Evolutionary conservation across 1,140 invertebrate species (phyloP), one percentile per base, ranked within the genome.

Genomic region (Pygmarrhopalites habei): DNA sequence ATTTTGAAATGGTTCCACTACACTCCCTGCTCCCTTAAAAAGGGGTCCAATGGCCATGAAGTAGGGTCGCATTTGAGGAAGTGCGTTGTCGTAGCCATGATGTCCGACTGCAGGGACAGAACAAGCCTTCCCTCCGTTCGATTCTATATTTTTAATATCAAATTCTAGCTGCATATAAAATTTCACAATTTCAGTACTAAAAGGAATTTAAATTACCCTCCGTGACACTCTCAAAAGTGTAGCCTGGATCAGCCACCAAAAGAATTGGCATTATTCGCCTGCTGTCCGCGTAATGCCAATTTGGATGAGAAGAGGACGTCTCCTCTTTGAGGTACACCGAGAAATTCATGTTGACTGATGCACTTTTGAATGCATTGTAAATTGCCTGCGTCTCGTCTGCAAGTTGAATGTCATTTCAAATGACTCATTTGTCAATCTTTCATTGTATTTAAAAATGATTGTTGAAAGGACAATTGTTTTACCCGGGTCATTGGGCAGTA

Each of bases 41-140:
- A 78, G 75, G 43, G 85, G 85, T 7, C 86, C 86, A 57, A 77
- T 75, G 0, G 84, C 86, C 60, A 87, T 79, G 69, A 88, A 88
- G 64, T 85, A 82, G 28, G 85, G 82, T 71, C 81, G 79, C 86
- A 88, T 87, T 49, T 49, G 14, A n/a, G 77, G 75, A 29, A 65
- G 57, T 2, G 75, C 71, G n/a, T 73, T 73, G 64, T 83, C 80
- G 68, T 86, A 88, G 2, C 86, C 86, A 72, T 87, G 85, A 19
- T 80, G 70, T 1, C 85, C 86, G 72, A 81, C 83, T 71, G 77
- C 73, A 15, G 76, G 74, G 35, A 73, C 64, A 65, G 74, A 72
- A 51, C 75, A 78, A 41, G 80, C 78, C 81, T 41, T 41, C 39
- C 39, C 12, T 41, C n/a, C n/a, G 39, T 41, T n/a, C 12, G 35